These are phyloP conservation scores for Cheilosia variabilis DNA, from an alignment of 2,888 invertebrate species.

Conservation along the genomic window DNA sequence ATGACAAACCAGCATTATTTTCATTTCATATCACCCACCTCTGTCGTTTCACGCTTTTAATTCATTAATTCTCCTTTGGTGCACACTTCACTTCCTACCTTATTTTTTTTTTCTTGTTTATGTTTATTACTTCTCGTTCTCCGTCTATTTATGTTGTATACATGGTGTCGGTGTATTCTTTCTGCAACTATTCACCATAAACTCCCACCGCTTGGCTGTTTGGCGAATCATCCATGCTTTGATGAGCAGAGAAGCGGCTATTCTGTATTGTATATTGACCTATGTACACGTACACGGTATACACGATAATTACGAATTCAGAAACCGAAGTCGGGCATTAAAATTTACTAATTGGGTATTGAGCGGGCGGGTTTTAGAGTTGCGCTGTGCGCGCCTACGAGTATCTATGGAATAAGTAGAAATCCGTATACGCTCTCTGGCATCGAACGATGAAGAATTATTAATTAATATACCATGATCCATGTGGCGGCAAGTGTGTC, in stretches of 20 bases:
- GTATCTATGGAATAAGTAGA: constrained; percentile 26
- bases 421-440: background rate
- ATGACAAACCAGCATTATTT: constrained; percentile 44
- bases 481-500: constrained; percentile 5
- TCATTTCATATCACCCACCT: constrained; percentile 11
- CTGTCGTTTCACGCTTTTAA: constrained; percentile 15
- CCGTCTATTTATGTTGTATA: constrained; percentile 34
- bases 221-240: constrained; percentile 28
- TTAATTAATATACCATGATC: constrained; percentile 49
- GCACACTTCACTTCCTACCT: background rate
- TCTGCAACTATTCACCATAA: constrained; percentile 11
- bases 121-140: constrained; percentile 20
- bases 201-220: constrained; percentile 8
- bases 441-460: constrained; percentile 49
- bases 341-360: constrained; percentile 71
- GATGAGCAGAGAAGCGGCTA: constrained; percentile 47
- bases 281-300: background rate
- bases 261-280: constrained; percentile 30
- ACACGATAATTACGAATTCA: constrained; percentile 60
- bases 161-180: constrained; percentile 30
- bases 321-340: constrained; percentile 62
- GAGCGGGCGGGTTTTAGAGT: constrained; percentile 36
- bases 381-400: background rate
- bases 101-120: background rate
- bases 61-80: constrained; percentile 12